Conservation (phyloP, 1,140 invertebrate species). For the Theocolax elegans region DNA sequence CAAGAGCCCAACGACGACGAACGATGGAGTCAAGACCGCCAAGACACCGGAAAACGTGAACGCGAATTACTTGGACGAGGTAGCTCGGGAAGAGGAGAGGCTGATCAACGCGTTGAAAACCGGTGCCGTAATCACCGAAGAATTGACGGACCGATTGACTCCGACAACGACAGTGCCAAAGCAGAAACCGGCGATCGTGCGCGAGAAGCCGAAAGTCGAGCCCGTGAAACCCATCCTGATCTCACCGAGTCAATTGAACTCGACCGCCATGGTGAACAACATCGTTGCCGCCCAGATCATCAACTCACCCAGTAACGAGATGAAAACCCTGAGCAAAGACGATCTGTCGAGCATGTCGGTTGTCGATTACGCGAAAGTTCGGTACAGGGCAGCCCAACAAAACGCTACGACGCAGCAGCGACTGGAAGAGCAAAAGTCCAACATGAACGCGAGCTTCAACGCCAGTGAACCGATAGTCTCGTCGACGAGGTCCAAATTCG, state of each 20-base stretch:
- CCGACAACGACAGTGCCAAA: slow-evolving; percentile 13
- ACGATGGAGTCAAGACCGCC: slow-evolving; percentile 48
- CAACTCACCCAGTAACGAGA: slow-evolving; percentile 43
- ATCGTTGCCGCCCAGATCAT: slow-evolving; percentile 41
- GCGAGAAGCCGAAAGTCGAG: slow-evolving; percentile 60
- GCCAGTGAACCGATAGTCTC: slow-evolving; percentile 54
- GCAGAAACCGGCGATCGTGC: slow-evolving; percentile 58
- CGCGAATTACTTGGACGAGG: slow-evolving; percentile 70
- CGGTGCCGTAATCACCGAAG: slow-evolving; percentile 75
- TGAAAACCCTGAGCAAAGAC: slow-evolving; percentile 52
- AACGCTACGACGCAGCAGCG: slow-evolving; percentile 66
- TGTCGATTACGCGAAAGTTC: slow-evolving; percentile 75
- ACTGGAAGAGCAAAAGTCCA: slow-evolving; percentile 66
- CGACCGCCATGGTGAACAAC: slow-evolving; percentile 58
- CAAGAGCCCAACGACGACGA: slow-evolving; percentile 57
- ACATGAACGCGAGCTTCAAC: slow-evolving; percentile 48
- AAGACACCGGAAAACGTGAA: slow-evolving; percentile 29
- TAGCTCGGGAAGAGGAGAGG: slow-evolving; percentile 82
- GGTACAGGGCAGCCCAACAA: slow-evolving; percentile 71
- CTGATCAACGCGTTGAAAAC: slow-evolving; percentile 82
- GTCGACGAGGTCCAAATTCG: slow-evolving; percentile 56
- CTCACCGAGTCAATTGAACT: slow-evolving; percentile 46
- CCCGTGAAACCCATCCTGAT: slow-evolving; percentile 57
- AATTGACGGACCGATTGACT: slow-evolving; percentile 48
- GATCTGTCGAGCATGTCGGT: slow-evolving; percentile 65